Percentiles rank a stretch among this genome's conserved stretches.
These are phyloP conservation scores for Stomatorhinus walkeri DNA, from an alignment of 2,797 vertebrate species.

Conservation along the genomic window DNA sequence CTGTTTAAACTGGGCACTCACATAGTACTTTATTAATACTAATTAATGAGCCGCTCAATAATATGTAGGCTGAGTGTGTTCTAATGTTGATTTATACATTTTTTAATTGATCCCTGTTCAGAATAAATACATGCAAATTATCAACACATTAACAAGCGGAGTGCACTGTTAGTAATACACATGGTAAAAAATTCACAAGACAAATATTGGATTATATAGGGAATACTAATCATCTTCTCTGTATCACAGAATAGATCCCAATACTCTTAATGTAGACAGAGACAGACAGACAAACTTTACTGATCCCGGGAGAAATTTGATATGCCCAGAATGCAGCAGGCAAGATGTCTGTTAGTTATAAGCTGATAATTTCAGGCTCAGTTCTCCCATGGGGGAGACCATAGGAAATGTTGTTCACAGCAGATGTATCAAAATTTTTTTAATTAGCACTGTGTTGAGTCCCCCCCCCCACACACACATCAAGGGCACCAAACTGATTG, in stretches of 20 bases:
- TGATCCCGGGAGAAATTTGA: background rate
- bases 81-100: constrained; percentile 20
- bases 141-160: background rate
- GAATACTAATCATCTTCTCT: background rate
- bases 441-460: background rate
- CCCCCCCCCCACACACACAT: background rate
- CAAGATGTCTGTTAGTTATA: background rate
- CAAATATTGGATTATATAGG: background rate
- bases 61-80: constrained; percentile 27
- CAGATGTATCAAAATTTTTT: background rate
- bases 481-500: background rate
- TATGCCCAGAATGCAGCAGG: background rate
- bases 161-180: background rate
- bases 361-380: background rate
- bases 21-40: constrained; percentile 34
- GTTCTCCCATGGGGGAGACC: background rate
- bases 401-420: background rate
- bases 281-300: background rate
- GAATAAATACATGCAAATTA: background rate
- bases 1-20: constrained; percentile 32
- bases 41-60: constrained; percentile 41
- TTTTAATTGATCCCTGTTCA: background rate
- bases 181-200: background rate
- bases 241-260: background rate
- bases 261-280: background rate